Conservation (phyloP, 2,797 vertebrate genomes). For the Sebastes diploproa region DNA sequence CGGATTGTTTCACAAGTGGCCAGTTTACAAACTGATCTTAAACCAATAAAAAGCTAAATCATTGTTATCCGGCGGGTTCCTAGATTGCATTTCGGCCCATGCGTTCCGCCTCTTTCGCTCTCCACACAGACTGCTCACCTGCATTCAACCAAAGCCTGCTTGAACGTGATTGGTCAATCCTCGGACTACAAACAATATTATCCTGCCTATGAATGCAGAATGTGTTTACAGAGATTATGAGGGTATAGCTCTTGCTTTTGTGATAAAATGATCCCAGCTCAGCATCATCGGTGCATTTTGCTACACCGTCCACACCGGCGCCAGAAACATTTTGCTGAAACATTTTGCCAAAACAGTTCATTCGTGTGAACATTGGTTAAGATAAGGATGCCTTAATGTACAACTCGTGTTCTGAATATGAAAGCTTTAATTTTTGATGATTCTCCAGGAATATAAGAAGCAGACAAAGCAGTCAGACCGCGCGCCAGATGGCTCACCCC, state of each 20-base stretch:
- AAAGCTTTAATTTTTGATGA: conserved; percentile 35
- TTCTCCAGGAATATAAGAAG: conserved; percentile 14
- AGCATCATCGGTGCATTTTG: conserved; percentile 2
- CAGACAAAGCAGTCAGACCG: conserved; percentile 31
- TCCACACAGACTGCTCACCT: no score
- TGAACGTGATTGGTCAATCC: no score
- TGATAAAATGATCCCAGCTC: conserved; percentile 34
- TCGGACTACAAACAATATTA: no score
- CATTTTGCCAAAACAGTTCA: background rate
- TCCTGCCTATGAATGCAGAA: no score
- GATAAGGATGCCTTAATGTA: conserved; percentile 2
- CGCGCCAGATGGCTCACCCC: conserved; percentile 49
- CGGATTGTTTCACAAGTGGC: no score
- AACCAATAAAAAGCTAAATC: no score
- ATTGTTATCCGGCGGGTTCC: no score
- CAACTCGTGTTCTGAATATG: conserved; percentile 6
- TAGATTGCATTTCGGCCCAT: no score
- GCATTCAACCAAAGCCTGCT: no score
- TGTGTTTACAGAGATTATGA: background rate
- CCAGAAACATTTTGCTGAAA: background rate
- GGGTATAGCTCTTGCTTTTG: conserved; percentile 15
- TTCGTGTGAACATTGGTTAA: background rate
- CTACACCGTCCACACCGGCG: background rate
- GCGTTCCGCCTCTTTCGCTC: no score
- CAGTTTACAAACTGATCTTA: no score